Percentiles rank a stretch among this genome's conserved stretches.
Evolutionary conservation across 1,140 invertebrate species (phyloP).

Genomic region (Brachionus angularis): DNA sequence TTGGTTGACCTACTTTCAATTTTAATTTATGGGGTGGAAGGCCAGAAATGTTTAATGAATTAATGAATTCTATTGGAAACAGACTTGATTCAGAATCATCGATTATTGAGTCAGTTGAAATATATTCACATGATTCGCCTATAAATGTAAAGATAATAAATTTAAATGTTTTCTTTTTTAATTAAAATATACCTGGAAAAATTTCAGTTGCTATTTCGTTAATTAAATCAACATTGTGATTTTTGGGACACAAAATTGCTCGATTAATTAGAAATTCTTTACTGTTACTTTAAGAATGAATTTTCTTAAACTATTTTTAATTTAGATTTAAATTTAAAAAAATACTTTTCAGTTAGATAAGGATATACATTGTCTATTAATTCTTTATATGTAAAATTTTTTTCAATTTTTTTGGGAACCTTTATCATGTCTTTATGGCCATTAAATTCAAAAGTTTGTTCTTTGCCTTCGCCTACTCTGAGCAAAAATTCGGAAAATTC

Average conservation of each 20-base stretch:
- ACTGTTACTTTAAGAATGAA: background rate
- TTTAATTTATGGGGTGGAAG: slow-evolving; percentile 54
- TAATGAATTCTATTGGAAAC: slow-evolving; percentile 54
- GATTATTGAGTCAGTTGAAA: background rate
- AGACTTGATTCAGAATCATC: slow-evolving; percentile 12
- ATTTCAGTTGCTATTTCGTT: slow-evolving; percentile 10
- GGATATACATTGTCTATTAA: background rate
- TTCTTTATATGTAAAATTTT: background rate
- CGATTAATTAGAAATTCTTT: background rate
- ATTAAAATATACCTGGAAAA: background rate
- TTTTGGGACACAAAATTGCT: background rate
- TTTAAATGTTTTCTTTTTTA: no score
- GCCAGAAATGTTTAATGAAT: slow-evolving; percentile 51
- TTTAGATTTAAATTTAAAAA: background rate
- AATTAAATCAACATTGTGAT: slow-evolving; percentile 7
- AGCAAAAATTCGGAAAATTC: slow-evolving; percentile 40
- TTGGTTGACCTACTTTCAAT: slow-evolving; percentile 52
- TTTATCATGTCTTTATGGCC: background rate
- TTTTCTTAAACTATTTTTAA: background rate
- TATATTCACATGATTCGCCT: slow-evolving; percentile 11
- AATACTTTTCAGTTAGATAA: background rate
- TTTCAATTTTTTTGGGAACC: background rate
- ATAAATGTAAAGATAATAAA: no score
- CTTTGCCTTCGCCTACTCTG: slow-evolving; percentile 46
- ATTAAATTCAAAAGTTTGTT: background rate